Conservation (phyloP, 2,888 invertebrate genomes). For the Pimpla rufipes region DNA sequence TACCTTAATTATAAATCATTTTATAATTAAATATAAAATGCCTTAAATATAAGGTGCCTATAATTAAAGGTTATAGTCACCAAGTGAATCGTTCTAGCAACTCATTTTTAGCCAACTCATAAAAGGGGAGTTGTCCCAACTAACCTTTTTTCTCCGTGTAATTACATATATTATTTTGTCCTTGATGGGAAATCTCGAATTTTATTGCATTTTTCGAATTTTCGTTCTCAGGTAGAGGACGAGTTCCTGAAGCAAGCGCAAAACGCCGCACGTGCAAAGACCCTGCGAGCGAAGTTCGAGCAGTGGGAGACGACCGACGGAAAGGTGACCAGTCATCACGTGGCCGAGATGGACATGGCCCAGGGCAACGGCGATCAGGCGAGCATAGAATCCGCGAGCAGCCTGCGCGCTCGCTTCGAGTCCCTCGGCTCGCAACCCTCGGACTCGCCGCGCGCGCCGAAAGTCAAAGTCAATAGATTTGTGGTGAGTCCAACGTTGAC, state of each 20-base stretch:
- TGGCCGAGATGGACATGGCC: conserved; percentile 85
- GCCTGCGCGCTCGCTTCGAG: conserved; percentile 95
- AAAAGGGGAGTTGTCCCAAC: too few relatives aligned
- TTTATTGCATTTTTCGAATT: background rate
- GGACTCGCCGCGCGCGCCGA: conserved; percentile 86
- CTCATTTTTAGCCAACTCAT: too few relatives aligned
- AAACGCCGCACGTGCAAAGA: conserved; percentile 93
- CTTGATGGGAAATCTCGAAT: too few relatives aligned
- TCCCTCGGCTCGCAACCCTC: conserved; percentile 89
- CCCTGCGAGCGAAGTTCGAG: conserved; percentile 95
- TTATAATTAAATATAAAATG: too few relatives aligned
- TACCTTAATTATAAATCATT: too few relatives aligned
- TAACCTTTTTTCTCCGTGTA: too few relatives aligned
- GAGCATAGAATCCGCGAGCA: conserved; percentile 94
- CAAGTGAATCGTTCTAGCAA: too few relatives aligned
- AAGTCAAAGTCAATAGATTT: conserved; percentile 94
- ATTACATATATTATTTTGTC: too few relatives aligned
- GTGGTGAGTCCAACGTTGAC: conserved; percentile 90
- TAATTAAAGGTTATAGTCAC: too few relatives aligned
- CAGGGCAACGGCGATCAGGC: conserved; percentile 89
- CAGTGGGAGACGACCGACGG: conserved; percentile 91
- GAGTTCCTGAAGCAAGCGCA: conserved; percentile 92
- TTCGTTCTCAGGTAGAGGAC: conserved; percentile 86
- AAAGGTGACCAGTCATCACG: conserved; percentile 83
- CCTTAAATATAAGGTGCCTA: too few relatives aligned